phyloP scores from a whole-genome alignment of 1,140 invertebrate species.

The Orchestia grillus region DNA sequence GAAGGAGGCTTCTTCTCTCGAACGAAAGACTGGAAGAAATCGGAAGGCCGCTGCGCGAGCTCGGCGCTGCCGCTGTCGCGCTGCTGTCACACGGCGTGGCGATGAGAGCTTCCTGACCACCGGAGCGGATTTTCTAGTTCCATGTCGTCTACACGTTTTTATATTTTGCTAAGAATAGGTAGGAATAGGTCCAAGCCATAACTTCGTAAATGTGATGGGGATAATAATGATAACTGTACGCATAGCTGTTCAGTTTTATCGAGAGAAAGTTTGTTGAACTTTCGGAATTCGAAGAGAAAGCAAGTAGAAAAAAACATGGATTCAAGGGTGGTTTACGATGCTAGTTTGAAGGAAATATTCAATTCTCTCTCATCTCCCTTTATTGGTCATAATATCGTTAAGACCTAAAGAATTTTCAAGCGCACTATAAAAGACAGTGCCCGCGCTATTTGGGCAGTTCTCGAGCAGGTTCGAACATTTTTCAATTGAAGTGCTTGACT shows the following conservation, averaged over 20 bases:
- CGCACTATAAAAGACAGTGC: background rate
- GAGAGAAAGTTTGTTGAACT: too few relatives aligned
- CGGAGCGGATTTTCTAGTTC: background rate
- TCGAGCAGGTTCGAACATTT: background rate
- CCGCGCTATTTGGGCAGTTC: background rate
- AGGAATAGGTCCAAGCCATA: background rate
- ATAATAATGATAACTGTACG: background rate
- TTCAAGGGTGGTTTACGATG: background rate
- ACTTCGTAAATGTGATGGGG: background rate
- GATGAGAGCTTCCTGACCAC: background rate
- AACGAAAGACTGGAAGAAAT: background rate
- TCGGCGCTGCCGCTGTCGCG: background rate
- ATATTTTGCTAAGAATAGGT: background rate
- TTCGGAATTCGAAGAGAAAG: too few relatives aligned
- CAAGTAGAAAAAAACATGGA: too few relatives aligned
- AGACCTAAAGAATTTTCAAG: background rate
- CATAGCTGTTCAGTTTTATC: background rate
- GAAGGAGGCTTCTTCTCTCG: background rate
- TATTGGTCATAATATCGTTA: background rate
- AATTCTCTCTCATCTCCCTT: background rate
- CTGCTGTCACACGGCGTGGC: background rate
- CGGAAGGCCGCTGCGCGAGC: background rate
- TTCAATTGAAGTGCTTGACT: background rate
- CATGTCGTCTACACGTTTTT: background rate
- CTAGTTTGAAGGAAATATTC: background rate